Conservation (phyloP, 2,113 vertebrate species). For the Eublepharis macularius region DNA sequence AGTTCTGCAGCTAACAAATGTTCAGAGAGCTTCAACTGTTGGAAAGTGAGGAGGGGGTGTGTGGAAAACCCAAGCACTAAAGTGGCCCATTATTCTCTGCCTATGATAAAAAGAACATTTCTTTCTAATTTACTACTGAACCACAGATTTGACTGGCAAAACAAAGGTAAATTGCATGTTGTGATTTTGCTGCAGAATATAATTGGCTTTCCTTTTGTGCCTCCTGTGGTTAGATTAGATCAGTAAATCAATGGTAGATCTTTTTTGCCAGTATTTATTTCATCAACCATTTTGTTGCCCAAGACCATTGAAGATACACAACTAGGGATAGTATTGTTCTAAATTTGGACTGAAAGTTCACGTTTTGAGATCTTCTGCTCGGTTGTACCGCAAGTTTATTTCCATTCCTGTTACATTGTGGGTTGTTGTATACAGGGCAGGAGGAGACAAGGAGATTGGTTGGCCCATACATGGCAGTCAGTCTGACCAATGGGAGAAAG, state of each 20-base stretch:
- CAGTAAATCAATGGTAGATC: neutral
- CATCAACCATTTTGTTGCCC: neutral
- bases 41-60: neutral
- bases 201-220: neutral
- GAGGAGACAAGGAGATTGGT: too few relatives aligned
- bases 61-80: constrained; percentile 1
- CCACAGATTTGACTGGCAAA: constrained; percentile 1
- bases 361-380: neutral
- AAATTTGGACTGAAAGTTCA: neutral
- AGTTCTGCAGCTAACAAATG: constrained; percentile 34
- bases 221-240: constrained; percentile 1
- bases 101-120: constrained; percentile 17
- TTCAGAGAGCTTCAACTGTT: constrained; percentile 14
- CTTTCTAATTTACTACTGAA: constrained; percentile 12
- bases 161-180: neutral
- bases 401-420: too few relatives aligned
- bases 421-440: too few relatives aligned
- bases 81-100: constrained; percentile 13
- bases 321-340: neutral
- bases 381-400: neutral
- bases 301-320: neutral
- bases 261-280: neutral
- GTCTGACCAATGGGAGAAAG: too few relatives aligned
- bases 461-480: too few relatives aligned
- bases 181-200: neutral